These are phyloP conservation scores for Symphodus melops DNA, from an alignment of 2,113 vertebrate genomes.

Conservation along the genomic window DNA sequence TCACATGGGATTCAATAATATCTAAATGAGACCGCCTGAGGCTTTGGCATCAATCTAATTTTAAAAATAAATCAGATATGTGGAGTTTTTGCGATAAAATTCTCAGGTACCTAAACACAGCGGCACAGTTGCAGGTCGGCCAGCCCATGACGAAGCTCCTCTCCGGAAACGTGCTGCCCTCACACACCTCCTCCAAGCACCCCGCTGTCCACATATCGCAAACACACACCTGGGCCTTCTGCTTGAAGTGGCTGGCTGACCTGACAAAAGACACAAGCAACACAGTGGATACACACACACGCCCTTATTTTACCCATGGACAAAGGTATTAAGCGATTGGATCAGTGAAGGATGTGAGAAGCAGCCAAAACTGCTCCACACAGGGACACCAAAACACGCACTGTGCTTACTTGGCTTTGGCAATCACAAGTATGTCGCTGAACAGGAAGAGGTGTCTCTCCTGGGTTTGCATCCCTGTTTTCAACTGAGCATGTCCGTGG, in stretches of 20 bases:
- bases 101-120: slow-evolving; percentile 89
- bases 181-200: slow-evolving; percentile 94
- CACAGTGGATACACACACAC: background rate
- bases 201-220: slow-evolving; percentile 94
- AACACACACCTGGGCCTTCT: slow-evolving; percentile 87
- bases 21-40: too few relatives aligned
- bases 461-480: slow-evolving; percentile 80
- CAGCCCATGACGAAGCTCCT: slow-evolving; percentile 96
- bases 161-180: slow-evolving; percentile 87
- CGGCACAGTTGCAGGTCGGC: slow-evolving; percentile 95
- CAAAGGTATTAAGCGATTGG: slow-evolving; percentile 7
- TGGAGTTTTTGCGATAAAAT: background rate
- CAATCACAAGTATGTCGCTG: slow-evolving; percentile 70
- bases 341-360: background rate
- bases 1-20: too few relatives aligned
- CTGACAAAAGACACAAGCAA: slow-evolving; percentile 32
- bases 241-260: slow-evolving; percentile 87
- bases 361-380: background rate
- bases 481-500: slow-evolving; percentile 73
- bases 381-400: background rate
- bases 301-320: slow-evolving; percentile 5
- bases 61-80: too few relatives aligned
- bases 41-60: too few relatives aligned
- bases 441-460: slow-evolving; percentile 81
- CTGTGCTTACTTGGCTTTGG: slow-evolving; percentile 76